Conservation (phyloP, 2,888 invertebrate genomes). For the Caenorhabditis virilis region DNA sequence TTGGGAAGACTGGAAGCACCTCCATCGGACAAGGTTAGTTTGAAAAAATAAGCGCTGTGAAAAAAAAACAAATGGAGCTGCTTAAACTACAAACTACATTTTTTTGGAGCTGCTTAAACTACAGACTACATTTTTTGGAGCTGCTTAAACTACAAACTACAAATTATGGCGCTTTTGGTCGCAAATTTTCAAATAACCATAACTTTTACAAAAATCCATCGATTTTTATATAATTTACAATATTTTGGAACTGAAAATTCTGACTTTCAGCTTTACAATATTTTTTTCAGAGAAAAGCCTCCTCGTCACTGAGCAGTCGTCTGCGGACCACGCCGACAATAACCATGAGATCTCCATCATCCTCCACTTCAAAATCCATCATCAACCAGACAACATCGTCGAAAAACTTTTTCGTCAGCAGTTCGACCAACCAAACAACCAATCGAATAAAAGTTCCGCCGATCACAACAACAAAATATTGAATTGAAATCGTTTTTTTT, state of each 20-base stretch:
- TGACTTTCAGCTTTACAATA: no score
- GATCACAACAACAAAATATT: constrained; percentile 2
- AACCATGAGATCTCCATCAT: constrained; percentile 21
- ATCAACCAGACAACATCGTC: neutral
- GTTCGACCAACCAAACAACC: neutral
- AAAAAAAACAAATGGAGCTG: no score
- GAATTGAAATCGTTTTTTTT: constrained; percentile 5
- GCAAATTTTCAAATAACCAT: no score
- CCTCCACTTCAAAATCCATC: constrained; percentile 8
- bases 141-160: no score
- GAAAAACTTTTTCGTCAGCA: constrained; percentile 2
- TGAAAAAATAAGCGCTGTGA: neutral
- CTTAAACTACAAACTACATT: no score
- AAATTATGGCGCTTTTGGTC: no score
- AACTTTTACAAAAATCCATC: no score
- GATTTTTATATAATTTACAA: no score
- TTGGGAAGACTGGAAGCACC: constrained; percentile 40
- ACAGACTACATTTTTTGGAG: no score
- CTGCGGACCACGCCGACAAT: constrained; percentile 35
- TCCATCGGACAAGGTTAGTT: constrained; percentile 26
- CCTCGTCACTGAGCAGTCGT: constrained; percentile 23
- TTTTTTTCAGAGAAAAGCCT: constrained; percentile 39
- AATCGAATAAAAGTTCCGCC: constrained; percentile 3
- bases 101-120: no score
- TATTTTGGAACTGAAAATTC: no score